These are phyloP conservation scores for Procambarus clarkii DNA, from an alignment of 1,140 invertebrate species.

Conservation along the genomic window DNA sequence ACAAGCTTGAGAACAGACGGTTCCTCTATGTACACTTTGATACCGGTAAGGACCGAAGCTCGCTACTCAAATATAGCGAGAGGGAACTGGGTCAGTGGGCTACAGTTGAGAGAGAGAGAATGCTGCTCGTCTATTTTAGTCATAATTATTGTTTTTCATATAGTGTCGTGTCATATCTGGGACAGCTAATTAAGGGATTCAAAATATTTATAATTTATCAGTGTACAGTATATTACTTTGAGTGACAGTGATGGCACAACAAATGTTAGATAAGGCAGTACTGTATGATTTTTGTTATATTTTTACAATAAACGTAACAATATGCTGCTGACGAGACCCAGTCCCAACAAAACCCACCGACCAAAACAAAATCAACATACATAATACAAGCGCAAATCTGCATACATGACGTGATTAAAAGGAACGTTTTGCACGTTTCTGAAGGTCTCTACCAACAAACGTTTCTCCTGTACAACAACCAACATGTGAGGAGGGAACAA, in stretches of 20 bases:
- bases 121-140: not conserved
- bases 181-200: not conserved
- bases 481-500: constrained; percentile 63
- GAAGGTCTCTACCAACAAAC: constrained; percentile 59
- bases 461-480: constrained; percentile 63
- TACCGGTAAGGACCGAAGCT: constrained; percentile 68
- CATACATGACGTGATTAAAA: constrained; percentile 49
- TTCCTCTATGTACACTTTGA: constrained; percentile 66
- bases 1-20: constrained; percentile 49
- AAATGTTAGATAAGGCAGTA: not conserved
- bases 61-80: constrained; percentile 64
- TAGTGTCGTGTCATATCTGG: not conserved
- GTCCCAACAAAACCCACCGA: constrained; percentile 48
- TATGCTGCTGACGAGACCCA: constrained; percentile 23
- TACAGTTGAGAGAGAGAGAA: constrained; percentile 13
- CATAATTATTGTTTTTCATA: not conserved
- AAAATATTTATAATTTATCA: not conserved
- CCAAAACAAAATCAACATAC: constrained; percentile 36
- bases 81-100: constrained; percentile 58
- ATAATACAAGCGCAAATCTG: constrained; percentile 47
- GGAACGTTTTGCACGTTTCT: constrained; percentile 32
- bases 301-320: not conserved
- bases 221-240: not conserved
- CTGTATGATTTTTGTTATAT: not conserved
- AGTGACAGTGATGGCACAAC: not conserved